Evolutionary conservation across 2,113 vertebrate species (phyloP).

Genomic region (Accipiter virgatus): DNA sequence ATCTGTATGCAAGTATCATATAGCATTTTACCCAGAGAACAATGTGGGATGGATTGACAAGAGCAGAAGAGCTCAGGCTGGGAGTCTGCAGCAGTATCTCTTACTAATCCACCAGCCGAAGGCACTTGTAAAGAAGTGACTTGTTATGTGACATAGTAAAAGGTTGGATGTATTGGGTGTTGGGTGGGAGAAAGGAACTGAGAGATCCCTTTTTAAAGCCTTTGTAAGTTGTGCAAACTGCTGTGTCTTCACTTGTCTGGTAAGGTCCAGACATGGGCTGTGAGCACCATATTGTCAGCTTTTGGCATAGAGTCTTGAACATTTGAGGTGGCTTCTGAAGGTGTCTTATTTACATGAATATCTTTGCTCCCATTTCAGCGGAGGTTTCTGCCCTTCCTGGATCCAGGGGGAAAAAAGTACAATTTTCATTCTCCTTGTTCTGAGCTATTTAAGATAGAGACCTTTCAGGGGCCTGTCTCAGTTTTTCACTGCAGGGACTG

Average conservation of each 20-base stretch:
- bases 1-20: neutral
- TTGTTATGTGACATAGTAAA: neutral
- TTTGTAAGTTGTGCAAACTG: neutral
- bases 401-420: neutral
- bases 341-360: neutral
- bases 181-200: neutral
- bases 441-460: neutral
- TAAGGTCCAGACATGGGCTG: neutral
- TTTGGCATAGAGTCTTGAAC: neutral
- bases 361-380: neutral
- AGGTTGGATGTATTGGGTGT: neutral
- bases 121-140: rapidly evolving
- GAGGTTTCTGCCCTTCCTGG: neutral
- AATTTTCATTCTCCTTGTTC: neutral
- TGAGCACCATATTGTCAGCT: neutral
- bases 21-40: neutral
- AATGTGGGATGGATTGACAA: neutral
- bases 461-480: neutral
- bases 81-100: neutral
- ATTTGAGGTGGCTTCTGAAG: neutral
- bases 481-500: neutral
- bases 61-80: neutral
- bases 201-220: neutral
- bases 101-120: neutral
- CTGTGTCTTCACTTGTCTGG: neutral